Evolutionary conservation across 2,888 invertebrate genomes (phyloP).

Genomic region (Amaurobius ferox): DNA sequence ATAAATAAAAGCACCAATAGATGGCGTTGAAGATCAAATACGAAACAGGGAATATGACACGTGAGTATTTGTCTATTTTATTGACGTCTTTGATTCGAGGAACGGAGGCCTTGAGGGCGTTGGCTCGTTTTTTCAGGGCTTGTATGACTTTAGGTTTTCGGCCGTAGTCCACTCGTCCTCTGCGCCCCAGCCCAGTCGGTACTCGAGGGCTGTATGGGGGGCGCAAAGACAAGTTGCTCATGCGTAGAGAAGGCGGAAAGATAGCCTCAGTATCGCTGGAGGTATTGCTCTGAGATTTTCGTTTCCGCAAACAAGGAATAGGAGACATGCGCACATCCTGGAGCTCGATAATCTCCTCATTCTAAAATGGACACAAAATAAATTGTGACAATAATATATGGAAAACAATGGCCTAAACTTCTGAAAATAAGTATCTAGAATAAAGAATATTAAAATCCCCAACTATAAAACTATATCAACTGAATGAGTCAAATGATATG

Average conservation of each 20-base stretch:
- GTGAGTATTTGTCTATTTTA: slow-evolving; percentile 97
- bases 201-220: slow-evolving; percentile 48
- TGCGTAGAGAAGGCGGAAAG: slow-evolving; percentile 87
- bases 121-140: slow-evolving; percentile 88
- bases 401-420: too few species aligned
- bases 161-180: slow-evolving; percentile 55
- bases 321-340: slow-evolving; percentile 91
- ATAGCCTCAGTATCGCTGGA: slow-evolving; percentile 76
- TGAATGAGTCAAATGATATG: too few species aligned
- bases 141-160: slow-evolving; percentile 81
- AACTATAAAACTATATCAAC: too few species aligned
- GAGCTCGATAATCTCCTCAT: slow-evolving; percentile 91
- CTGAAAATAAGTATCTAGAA: too few species aligned
- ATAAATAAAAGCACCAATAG: slow-evolving; percentile 95
- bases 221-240: slow-evolving; percentile 77
- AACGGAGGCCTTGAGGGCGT: slow-evolving; percentile 87
- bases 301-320: slow-evolving; percentile 84
- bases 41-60: slow-evolving; percentile 95
- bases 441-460: too few species aligned
- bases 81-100: slow-evolving; percentile 98
- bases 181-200: slow-evolving; percentile 42
- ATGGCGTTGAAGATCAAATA: slow-evolving; percentile 96
- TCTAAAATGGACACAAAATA: slow-evolving; percentile 73
- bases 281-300: slow-evolving; percentile 77
- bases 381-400: background rate